phyloP scores from a whole-genome alignment of 2,113 vertebrate genomes.

The Protobothrops flavoviridis region DNA sequence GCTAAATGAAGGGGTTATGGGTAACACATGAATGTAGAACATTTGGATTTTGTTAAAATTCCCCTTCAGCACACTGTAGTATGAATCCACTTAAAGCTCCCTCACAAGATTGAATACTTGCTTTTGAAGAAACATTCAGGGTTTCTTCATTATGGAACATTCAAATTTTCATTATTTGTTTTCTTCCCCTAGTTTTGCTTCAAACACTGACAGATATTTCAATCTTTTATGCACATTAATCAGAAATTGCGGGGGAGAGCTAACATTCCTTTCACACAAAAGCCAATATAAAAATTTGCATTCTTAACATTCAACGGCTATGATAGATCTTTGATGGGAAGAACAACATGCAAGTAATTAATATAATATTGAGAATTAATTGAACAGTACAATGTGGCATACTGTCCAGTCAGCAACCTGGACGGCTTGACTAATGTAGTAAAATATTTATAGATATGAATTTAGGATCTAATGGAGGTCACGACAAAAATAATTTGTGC shows the following conservation, averaged over 20 bases:
- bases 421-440: background rate
- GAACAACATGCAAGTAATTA: background rate
- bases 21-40: slow-evolving; percentile 6
- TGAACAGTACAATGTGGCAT: background rate
- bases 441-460: background rate
- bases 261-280: background rate
- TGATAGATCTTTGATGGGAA: background rate
- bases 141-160: slow-evolving; percentile 50
- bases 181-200: slow-evolving; percentile 50
- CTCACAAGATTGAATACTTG: slow-evolving; percentile 43
- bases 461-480: background rate
- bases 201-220: slow-evolving; percentile 19
- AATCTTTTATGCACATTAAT: background rate
- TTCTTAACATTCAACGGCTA: background rate
- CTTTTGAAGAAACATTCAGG: slow-evolving; percentile 26
- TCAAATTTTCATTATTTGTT: slow-evolving; percentile 41
- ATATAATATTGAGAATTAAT: background rate
- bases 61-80: background rate
- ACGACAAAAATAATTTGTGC: background rate
- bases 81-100: slow-evolving; percentile 36
- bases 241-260: background rate
- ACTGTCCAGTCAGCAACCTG: background rate
- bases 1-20: background rate
- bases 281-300: background rate
- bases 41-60: background rate